Percentiles rank a stretch among this genome's conserved stretches.
Conservation (phyloP, 2,888 invertebrate species). For the Baccha elongata region DNA sequence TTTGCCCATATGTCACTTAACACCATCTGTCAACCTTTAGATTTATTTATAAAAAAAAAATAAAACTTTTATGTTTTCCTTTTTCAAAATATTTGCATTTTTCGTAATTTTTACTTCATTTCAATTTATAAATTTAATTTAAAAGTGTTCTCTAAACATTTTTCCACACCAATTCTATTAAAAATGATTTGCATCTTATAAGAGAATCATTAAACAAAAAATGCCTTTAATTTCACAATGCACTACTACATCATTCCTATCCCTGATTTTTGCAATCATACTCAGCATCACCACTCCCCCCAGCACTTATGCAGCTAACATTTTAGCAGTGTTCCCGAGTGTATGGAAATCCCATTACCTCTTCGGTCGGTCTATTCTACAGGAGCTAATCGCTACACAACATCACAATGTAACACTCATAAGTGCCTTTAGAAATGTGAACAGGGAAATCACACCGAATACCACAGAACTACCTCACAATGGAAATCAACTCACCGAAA, state of each 20-base stretch:
- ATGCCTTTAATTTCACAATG: constrained; percentile 63
- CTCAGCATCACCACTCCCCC: constrained; percentile 53
- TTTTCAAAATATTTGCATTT: constrained; percentile 47
- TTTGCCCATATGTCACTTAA: constrained; percentile 22
- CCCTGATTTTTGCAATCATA: constrained; percentile 71
- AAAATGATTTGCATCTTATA: constrained; percentile 55
- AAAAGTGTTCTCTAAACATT: neutral
- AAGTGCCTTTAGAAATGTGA: constrained; percentile 77
- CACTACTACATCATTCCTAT: constrained; percentile 57
- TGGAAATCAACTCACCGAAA: constrained; percentile 77
- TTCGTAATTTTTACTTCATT: constrained; percentile 32
- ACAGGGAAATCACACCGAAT: neutral
- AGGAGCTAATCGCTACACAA: constrained; percentile 77
- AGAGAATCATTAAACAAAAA: constrained; percentile 12
- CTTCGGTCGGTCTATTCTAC: constrained; percentile 79
- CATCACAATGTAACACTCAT: constrained; percentile 80
- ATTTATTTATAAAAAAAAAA: constrained; percentile 41
- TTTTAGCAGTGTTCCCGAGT: constrained; percentile 81
- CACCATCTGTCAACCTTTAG: constrained; percentile 45
- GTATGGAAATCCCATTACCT: constrained; percentile 81
- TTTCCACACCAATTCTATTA: neutral
- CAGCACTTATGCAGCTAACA: constrained; percentile 76
- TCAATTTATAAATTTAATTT: constrained; percentile 29
- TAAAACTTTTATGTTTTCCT: constrained; percentile 61
- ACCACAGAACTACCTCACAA: constrained; percentile 69